Evolutionary conservation across 1,140 invertebrate genomes (phyloP).

Genomic region (Heliconius congener): DNA sequence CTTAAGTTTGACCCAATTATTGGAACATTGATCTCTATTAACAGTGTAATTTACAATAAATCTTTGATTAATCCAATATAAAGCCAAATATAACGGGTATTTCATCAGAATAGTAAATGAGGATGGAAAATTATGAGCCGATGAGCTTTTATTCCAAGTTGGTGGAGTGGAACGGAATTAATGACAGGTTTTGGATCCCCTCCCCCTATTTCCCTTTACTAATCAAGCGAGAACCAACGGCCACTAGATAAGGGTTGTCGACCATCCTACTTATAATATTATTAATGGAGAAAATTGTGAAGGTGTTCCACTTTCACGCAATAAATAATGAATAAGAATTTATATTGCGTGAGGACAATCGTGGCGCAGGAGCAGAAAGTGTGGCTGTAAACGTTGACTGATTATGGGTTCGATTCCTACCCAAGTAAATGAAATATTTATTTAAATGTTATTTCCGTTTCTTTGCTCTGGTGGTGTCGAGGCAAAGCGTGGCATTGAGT

Average conservation of each 20-base stretch:
- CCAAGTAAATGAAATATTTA: no score
- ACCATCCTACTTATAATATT: neutral
- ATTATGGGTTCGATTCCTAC: no score
- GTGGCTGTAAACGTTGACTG: no score
- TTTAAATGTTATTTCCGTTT: no score
- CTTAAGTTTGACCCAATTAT: neutral
- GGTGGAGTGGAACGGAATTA: slow-evolving; percentile 20
- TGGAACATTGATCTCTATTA: neutral
- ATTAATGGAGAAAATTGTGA: no score
- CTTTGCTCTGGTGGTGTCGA: no score
- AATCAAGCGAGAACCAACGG: slow-evolving; percentile 21
- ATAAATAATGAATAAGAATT: no score
- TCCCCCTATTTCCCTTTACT: neutral
- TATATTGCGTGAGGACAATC: no score
- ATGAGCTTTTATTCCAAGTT: slow-evolving; percentile 21
- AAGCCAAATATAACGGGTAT: slow-evolving; percentile 9
- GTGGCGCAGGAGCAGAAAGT: no score
- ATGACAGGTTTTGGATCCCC: slow-evolving; percentile 23
- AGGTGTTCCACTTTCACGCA: no score
- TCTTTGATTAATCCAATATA: slow-evolving; percentile 21
- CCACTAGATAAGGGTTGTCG: slow-evolving; percentile 17
- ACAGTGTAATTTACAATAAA: slow-evolving; percentile 11
- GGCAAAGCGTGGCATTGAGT: no score
- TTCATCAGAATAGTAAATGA: slow-evolving; percentile 28
- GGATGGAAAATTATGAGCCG: slow-evolving; percentile 21